phyloP scores from a whole-genome alignment of 2,797 vertebrate species.

The Luscinia megarhynchos region DNA sequence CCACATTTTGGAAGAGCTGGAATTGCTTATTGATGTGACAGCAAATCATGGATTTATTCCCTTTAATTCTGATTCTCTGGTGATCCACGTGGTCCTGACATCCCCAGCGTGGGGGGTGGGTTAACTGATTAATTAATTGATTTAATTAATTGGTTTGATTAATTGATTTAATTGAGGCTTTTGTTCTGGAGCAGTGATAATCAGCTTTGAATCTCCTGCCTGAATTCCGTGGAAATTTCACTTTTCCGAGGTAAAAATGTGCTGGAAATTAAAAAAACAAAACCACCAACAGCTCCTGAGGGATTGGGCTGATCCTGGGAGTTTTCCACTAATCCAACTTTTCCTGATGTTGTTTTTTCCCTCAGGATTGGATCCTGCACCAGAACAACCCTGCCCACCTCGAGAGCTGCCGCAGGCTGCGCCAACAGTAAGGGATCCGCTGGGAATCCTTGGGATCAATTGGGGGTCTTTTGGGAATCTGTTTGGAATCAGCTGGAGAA shows the following conservation, averaged over 20 bases:
- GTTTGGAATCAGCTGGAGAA: no score
- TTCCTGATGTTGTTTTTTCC: constrained; percentile 5
- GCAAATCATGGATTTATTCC: neutral
- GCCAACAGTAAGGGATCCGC: constrained; percentile 82
- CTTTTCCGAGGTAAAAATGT: neutral
- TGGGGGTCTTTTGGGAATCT: no score
- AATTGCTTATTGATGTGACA: neutral
- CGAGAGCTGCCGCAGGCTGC: constrained; percentile 86
- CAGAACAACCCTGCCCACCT: constrained; percentile 88
- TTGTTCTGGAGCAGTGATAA: neutral
- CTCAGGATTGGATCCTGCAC: constrained; percentile 92
- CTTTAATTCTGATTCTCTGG: neutral
- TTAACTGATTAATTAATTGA: neutral
- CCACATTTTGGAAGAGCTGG: neutral
- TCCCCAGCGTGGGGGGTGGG: neutral
- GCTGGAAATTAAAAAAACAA: neutral
- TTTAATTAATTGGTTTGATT: neutral
- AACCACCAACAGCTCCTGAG: accelerated
- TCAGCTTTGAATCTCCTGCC: no score
- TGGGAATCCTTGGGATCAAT: accelerated
- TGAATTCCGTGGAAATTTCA: neutral
- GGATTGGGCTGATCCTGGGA: accelerated
- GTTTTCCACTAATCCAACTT: neutral
- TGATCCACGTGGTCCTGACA: neutral
- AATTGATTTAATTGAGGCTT: neutral